Conservation (phyloP, 2,797 vertebrate species). For the Urosaurus nigricauda region DNA sequence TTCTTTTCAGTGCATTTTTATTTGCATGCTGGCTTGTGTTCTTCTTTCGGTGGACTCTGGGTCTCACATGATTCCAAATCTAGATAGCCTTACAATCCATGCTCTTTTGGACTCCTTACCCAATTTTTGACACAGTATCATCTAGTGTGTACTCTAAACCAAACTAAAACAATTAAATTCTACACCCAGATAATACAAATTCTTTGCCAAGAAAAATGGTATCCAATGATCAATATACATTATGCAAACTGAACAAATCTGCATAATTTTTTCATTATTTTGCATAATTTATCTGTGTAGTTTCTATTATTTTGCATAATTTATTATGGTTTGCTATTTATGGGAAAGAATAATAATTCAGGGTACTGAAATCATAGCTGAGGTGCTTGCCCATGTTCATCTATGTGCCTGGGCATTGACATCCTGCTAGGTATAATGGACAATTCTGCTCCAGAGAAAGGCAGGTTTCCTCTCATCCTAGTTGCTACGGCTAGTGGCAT, state of each 20-base stretch:
- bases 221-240: background rate
- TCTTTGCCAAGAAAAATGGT: background rate
- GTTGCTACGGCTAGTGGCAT: no score
- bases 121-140: background rate
- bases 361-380: background rate
- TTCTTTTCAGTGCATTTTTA: background rate
- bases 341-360: background rate
- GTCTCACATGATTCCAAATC: background rate
- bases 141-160: background rate
- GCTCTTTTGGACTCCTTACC: background rate
- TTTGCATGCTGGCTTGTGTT: background rate
- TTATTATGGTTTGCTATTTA: conserved; percentile 6
- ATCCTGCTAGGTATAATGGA: background rate
- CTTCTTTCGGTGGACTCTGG: background rate
- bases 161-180: conserved; percentile 1
- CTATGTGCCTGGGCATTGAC: background rate
- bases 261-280: conserved; percentile 10
- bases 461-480: background rate
- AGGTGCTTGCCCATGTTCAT: background rate
- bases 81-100: background rate
- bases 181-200: background rate
- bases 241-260: conserved; percentile 9
- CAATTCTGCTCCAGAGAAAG: background rate
- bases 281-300: conserved; percentile 16
- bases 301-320: conserved; percentile 20